Evolutionary conservation across 2,888 invertebrate genomes (phyloP).

Genomic region (Megastigmus dorsalis): DNA sequence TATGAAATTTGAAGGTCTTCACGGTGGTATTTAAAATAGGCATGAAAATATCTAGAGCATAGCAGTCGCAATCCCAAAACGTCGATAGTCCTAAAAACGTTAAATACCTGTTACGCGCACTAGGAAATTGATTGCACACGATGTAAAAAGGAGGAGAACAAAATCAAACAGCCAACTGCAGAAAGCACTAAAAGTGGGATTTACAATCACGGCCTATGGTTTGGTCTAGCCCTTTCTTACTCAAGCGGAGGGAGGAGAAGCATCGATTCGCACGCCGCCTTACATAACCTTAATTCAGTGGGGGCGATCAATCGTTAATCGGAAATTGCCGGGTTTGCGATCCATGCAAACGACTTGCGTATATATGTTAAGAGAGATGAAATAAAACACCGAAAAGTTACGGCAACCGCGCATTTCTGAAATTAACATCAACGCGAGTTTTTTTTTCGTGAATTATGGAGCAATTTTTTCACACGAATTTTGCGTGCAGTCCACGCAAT

Average conservation of each 20-base stretch:
- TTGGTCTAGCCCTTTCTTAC: slow-evolving; percentile 1
- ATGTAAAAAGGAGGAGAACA: no score
- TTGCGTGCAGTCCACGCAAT: no score
- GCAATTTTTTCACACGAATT: neutral
- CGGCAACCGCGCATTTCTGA: neutral
- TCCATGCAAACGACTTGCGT: slow-evolving; percentile 11
- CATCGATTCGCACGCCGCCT: slow-evolving; percentile 19
- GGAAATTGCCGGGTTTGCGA: slow-evolving; percentile 32
- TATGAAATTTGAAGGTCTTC: no score
- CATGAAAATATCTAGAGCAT: no score
- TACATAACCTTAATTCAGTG: slow-evolving; percentile 30
- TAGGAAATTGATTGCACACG: no score
- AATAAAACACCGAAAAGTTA: slow-evolving; percentile 23
- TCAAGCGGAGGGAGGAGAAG: slow-evolving; percentile 9
- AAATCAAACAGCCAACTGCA: neutral
- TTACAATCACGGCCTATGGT: neutral
- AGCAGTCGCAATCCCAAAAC: no score
- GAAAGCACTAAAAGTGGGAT: neutral
- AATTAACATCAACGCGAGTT: neutral
- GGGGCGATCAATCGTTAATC: slow-evolving; percentile 38
- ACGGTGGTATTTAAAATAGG: no score
- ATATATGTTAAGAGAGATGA: neutral
- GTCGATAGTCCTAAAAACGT: no score
- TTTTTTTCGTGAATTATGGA: neutral
- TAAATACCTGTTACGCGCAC: no score